Base-by-base conservation (phyloP, 2,888 invertebrate genomes). In the Quadroppia sp. region DNA sequence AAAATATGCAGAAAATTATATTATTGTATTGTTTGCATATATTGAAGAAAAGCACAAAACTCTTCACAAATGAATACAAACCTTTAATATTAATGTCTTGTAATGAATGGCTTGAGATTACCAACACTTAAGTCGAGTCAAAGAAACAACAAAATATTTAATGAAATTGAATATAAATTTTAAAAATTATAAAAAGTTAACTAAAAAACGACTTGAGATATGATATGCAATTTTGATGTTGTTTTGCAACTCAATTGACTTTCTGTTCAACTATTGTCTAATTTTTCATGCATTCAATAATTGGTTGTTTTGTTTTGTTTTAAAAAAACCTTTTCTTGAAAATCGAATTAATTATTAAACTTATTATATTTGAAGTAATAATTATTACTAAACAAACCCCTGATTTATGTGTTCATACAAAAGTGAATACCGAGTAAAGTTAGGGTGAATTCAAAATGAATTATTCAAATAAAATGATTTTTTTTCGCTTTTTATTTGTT, bases 401-500 rank as follows among this genome's bases (percentile, higher is more conserved):
- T 45, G 45, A 45, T 45, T 45, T 11, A 45, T 45, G 45, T 13
- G 45, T 45, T 45, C n/a, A 45, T 13, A 9, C 45, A 45, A 45
- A 45, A 45, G 2, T 45, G 3, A 45, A 45, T 45, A 45, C 4
- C 9, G 9, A 36, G 6, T 36, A 36, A 36, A 36, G 9, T 36
- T 36, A n/a, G n/a, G n/a, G n/a, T n/a, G n/a, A n/a, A n/a, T n/a
- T n/a, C n/a, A n/a, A n/a, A n/a, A n/a, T n/a, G n/a, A n/a, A n/a
- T n/a, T n/a, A n/a, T n/a, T n/a, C n/a, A n/a, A n/a, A n/a, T n/a
- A n/a, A n/a, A n/a, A n/a, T n/a, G n/a, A n/a, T n/a, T n/a, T n/a
- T n/a, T n/a, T n/a, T n/a, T n/a, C n/a, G n/a, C n/a, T n/a, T n/a
- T 11, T 50, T 50, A 20, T 50, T 50, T 50, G 50, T 50, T 50